Evolutionary conservation across 2,113 vertebrate genomes (phyloP).

Genomic region (Pluvianellus socialis): DNA sequence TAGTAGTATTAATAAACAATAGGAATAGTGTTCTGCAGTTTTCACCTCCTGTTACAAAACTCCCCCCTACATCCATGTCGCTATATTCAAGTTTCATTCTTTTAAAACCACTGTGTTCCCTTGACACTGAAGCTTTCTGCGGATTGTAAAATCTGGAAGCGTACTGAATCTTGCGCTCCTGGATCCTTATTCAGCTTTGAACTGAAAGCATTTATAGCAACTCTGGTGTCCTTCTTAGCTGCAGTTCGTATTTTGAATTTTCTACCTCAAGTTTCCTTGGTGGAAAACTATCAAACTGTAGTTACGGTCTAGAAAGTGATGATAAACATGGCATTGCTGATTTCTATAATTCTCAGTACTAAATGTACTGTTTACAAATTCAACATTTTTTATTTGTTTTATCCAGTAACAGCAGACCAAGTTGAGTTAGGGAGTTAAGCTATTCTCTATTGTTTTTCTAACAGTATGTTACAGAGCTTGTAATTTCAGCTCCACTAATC

Average conservation of each 20-base stretch:
- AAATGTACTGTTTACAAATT: conserved; percentile 12
- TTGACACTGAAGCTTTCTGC: neutral
- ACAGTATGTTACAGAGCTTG: neutral
- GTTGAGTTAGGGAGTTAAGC: neutral
- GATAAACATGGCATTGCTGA: neutral
- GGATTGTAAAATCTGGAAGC: neutral
- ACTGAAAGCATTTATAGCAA: neutral
- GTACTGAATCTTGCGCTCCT: neutral
- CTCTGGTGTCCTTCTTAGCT: neutral
- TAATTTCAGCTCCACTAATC: conserved; percentile 11
- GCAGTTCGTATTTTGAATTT: neutral
- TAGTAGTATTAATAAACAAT: neutral
- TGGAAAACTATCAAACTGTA: neutral
- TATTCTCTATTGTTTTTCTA: conserved; percentile 2
- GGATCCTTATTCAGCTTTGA: neutral
- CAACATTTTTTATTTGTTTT: neutral
- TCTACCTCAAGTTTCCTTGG: neutral
- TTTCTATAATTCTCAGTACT: neutral
- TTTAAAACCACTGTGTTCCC: neutral
- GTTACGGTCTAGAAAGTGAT: neutral
- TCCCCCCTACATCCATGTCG: neutral
- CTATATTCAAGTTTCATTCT: neutral
- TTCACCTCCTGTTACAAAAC: neutral
- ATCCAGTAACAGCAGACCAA: neutral
- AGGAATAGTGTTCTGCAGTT: neutral